Evolutionary conservation across 2,888 invertebrate genomes (phyloP).

Genomic region (Shargacucullia verbasci): DNA sequence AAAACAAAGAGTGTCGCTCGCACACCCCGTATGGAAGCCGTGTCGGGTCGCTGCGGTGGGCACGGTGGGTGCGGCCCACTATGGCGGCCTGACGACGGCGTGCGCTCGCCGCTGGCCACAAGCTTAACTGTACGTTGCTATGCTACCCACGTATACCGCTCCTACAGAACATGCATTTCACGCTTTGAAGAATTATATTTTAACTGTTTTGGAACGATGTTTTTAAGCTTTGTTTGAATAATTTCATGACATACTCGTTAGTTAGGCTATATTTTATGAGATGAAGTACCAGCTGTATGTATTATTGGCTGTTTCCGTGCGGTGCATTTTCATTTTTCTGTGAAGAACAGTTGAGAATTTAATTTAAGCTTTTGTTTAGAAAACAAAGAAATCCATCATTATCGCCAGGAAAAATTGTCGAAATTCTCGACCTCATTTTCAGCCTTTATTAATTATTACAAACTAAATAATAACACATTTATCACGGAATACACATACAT

Average conservation of each 20-base stretch:
- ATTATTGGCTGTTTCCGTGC: too few relatives aligned
- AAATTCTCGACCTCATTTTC: conserved; percentile 23
- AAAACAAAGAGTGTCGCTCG: conserved; percentile 56
- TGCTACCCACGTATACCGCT: conserved; percentile 54
- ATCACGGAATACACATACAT: conserved; percentile 51
- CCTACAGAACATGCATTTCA: conserved; percentile 57
- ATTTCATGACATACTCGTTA: background rate
- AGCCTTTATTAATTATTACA: conserved; percentile 43
- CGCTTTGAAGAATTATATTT: conserved; percentile 56
- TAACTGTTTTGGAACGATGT: conserved; percentile 44
- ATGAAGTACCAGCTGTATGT: too few relatives aligned
- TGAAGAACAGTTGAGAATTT: too few relatives aligned
- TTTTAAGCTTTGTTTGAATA: conserved; percentile 1
- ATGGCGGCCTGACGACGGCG: conserved; percentile 39
- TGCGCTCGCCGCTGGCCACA: conserved; percentile 51
- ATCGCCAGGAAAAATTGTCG: background rate
- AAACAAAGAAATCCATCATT: background rate
- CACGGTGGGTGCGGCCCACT: conserved; percentile 61
- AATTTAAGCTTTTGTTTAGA: background rate
- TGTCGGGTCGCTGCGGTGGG: conserved; percentile 53
- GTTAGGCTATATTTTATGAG: background rate
- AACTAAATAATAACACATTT: conserved; percentile 57
- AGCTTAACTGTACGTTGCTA: conserved; percentile 57
- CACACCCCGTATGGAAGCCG: conserved; percentile 58
- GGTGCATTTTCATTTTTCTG: too few relatives aligned